Percentiles rank a stretch among this genome's conserved stretches.
Conservation (phyloP, 2,888 invertebrate species). For the Carterocephalus palaemon region DNA sequence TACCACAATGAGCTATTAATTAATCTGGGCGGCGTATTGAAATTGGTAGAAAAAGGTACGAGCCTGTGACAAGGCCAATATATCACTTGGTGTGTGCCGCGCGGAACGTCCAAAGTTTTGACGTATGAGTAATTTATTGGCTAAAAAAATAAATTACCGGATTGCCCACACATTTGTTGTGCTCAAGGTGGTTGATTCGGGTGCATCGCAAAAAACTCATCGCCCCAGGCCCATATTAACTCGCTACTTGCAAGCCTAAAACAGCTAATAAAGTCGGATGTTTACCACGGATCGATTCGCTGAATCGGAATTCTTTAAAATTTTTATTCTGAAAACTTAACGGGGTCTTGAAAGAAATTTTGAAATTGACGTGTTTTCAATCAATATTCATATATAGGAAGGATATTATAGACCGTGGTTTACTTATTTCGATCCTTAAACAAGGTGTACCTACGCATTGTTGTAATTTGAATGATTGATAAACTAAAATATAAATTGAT, state of each 20-base stretch:
- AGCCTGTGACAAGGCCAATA: constrained; percentile 72
- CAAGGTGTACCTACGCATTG: no score
- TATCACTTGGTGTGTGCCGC: constrained; percentile 61
- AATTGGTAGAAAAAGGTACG: constrained; percentile 61
- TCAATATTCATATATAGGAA: no score
- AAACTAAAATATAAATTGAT: no score
- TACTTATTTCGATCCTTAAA: no score
- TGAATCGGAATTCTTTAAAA: constrained; percentile 5
- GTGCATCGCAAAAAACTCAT: constrained; percentile 71
- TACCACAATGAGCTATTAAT: constrained; percentile 57
- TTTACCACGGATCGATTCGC: constrained; percentile 1
- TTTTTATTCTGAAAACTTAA: no score
- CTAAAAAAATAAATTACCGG: constrained; percentile 76
- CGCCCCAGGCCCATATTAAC: constrained; percentile 52
- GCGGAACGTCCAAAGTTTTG: constrained; percentile 68
- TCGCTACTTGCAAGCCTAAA: constrained; percentile 54
- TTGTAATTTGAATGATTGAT: no score
- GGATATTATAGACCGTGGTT: no score
- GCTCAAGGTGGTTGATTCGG: constrained; percentile 74
- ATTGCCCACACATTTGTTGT: constrained; percentile 75
- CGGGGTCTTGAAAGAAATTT: no score
- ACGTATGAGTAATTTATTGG: constrained; percentile 78
- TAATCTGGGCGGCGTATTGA: constrained; percentile 57
- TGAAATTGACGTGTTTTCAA: no score
- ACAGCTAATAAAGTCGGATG: constrained; percentile 31